A percentile compares a stretch with the other conserved stretches of the same genome.
Evolutionary conservation across 2,888 invertebrate genomes (phyloP).

Genomic region (Eupithecia insigniata): DNA sequence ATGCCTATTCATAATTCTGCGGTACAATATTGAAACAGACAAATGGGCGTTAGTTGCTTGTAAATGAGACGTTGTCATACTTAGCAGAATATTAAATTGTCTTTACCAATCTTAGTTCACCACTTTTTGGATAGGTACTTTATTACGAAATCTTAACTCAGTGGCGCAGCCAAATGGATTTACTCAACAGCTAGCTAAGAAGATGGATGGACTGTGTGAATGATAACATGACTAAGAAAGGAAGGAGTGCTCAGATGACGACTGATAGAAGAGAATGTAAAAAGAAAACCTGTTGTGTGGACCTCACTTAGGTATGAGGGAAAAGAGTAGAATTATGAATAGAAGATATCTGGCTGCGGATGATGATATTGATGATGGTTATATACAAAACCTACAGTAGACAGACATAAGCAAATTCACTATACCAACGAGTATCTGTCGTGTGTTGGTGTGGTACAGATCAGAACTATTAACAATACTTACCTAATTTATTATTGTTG

Average conservation of each 20-base stretch:
- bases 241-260: no score
- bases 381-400: no score
- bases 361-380: no score
- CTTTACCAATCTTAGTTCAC: background rate
- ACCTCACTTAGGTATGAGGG: no score
- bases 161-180: background rate
- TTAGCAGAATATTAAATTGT: slow-evolving; percentile 3
- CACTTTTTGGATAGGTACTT: background rate
- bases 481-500: no score
- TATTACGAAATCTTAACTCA: background rate
- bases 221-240: no score
- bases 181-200: background rate
- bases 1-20: slow-evolving; percentile 28
- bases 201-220: background rate
- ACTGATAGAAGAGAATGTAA: background rate
- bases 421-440: no score
- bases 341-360: no score
- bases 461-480: no score
- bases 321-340: no score
- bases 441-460: no score
- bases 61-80: slow-evolving; percentile 7
- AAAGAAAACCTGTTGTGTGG: background rate
- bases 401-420: no score
- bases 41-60: slow-evolving; percentile 4
- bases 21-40: slow-evolving; percentile 23